Evolutionary conservation across 1,140 invertebrate genomes (phyloP).

Genomic region (Dysdera silvatica): DNA sequence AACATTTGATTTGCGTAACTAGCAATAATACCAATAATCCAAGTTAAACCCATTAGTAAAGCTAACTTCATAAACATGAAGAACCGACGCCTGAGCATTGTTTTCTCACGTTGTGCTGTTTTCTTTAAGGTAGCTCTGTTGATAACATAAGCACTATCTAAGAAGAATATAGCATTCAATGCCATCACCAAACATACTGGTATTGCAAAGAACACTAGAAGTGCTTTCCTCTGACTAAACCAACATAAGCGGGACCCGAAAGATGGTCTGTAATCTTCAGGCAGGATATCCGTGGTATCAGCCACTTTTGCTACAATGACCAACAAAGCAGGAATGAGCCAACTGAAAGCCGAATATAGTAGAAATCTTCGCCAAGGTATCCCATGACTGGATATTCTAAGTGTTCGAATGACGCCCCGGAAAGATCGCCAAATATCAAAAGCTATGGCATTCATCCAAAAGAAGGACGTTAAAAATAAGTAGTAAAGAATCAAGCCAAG

Average conservation of each 20-base stretch:
- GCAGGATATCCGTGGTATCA: slow-evolving; percentile 42
- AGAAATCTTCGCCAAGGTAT: slow-evolving; percentile 45
- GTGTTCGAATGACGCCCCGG: slow-evolving; percentile 47
- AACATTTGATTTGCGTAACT: background rate
- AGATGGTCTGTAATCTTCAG: slow-evolving; percentile 42
- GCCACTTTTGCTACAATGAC: slow-evolving; percentile 43
- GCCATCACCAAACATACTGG: slow-evolving; percentile 48
- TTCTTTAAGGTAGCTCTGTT: slow-evolving; percentile 41
- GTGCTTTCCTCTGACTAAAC: slow-evolving; percentile 49
- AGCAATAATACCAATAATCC: slow-evolving; percentile 50
- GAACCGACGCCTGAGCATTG: slow-evolving; percentile 44
- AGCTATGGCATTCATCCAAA: slow-evolving; percentile 55
- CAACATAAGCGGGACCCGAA: slow-evolving; percentile 50
- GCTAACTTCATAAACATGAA: slow-evolving; percentile 51
- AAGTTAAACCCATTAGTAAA: slow-evolving; percentile 46
- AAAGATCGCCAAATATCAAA: slow-evolving; percentile 54
- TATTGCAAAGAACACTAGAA: slow-evolving; percentile 51
- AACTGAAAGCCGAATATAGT: slow-evolving; percentile 48
- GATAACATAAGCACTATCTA: slow-evolving; percentile 47
- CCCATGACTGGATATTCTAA: slow-evolving; percentile 43
- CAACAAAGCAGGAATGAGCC: slow-evolving; percentile 46
- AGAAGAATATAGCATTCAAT: slow-evolving; percentile 50
- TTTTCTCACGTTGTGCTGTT: slow-evolving; percentile 15
- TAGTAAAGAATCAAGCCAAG: slow-evolving; percentile 50
- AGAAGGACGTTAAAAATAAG: slow-evolving; percentile 51